Percentiles rank a stretch among this genome's conserved stretches.
Evolutionary conservation across 2,113 vertebrate genomes (phyloP).

Genomic region (Cyrtonyx montezumae): DNA sequence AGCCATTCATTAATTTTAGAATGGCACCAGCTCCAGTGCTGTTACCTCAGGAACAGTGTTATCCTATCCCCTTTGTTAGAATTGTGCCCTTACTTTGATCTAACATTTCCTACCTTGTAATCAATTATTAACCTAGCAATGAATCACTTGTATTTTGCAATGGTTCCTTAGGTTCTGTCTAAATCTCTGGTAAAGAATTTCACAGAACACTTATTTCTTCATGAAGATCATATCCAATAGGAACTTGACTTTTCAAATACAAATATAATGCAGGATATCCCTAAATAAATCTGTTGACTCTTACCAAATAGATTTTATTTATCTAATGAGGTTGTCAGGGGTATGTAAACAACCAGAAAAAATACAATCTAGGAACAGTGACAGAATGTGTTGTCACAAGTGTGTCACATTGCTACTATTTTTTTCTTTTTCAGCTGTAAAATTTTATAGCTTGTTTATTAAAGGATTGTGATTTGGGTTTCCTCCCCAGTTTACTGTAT

Average conservation of each 20-base stretch:
- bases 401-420: not conserved
- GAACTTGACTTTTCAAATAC: not conserved
- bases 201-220: not conserved
- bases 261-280: not conserved
- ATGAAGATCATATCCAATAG: not conserved
- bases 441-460: not conserved
- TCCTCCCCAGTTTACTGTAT: not conserved
- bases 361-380: not conserved
- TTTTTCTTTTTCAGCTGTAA: not conserved
- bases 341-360: not conserved
- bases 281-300: not conserved
- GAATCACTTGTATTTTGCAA: not conserved
- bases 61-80: not conserved
- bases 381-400: not conserved
- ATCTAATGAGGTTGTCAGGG: not conserved
- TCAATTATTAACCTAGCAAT: not conserved
- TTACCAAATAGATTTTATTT: not conserved
- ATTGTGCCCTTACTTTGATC: not conserved
- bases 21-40: not conserved
- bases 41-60: not conserved
- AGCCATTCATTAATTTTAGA: not conserved
- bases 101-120: not conserved
- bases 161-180: not conserved
- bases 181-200: not conserved
- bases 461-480: not conserved